A percentile compares a stretch with the other conserved stretches of the same genome.
Evolutionary conservation across 2,797 vertebrate species (phyloP).

Genomic region (Podarcis lilfordi): DNA sequence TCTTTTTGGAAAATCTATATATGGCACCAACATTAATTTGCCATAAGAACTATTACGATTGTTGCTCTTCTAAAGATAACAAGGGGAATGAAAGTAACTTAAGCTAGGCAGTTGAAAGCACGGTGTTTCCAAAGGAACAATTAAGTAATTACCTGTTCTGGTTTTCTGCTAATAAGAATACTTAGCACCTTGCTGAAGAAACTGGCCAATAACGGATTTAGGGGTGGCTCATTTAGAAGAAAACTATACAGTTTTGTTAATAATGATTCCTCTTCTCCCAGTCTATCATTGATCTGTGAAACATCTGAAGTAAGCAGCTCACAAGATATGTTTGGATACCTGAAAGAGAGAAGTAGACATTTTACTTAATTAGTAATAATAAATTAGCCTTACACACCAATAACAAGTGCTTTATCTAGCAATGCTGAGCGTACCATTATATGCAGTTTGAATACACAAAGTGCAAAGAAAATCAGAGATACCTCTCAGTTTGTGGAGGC

Average conservation of each 20-base stretch:
- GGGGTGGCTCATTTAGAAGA: conserved; percentile 91
- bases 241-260: conserved; percentile 94
- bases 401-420: not conserved
- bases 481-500: too few species aligned
- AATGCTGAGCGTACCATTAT: not conserved
- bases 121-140: not conserved
- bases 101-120: not conserved
- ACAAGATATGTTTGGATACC: conserved; percentile 98
- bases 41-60: not conserved
- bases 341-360: conserved; percentile 61
- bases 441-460: not conserved
- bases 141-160: conserved; percentile 88
- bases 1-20: not conserved
- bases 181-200: conserved; percentile 99
- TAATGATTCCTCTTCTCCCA: conserved; percentile 95
- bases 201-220: conserved; percentile 96
- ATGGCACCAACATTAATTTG: not conserved
- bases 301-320: conserved; percentile 97
- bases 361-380: not conserved
- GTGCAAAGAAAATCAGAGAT: not conserved
- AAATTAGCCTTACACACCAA: not conserved
- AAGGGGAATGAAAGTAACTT: not conserved
- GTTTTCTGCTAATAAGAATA: conserved; percentile 98
- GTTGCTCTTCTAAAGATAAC: not conserved
- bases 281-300: conserved; percentile 93